Base-by-base conservation (phyloP, 2,888 invertebrate species). In the Ormyrus labotus region DNA sequence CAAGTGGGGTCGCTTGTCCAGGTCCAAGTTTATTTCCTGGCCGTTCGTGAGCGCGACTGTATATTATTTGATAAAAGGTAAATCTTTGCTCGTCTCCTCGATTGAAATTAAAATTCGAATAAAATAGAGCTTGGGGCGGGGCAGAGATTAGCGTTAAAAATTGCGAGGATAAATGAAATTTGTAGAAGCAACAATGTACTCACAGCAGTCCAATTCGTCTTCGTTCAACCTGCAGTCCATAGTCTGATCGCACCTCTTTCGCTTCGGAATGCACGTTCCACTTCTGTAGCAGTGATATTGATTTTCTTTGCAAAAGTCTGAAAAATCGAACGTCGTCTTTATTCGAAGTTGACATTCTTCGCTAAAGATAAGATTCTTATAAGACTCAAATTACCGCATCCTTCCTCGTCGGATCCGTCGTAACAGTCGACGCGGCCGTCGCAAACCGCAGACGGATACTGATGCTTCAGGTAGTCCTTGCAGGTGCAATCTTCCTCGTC, bases 121-220 rank as follows among this genome's bases (percentile, higher is more conserved):
- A 34, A 2, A 34, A 4, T 0, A 4, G 34, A 34, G 34, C 34
- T 34, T 4, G 2, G 34, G 34, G 4, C 34, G 4, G 34, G 34
- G 34, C 4, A 4, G 34, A 4, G 34, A 4, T 34, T 34, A 4
- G 34, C 34, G 34, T 57, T 57, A 57, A 57, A 57, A 57, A 57
- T 57, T 57, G n/a, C 19, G 64, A 6, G 51, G 69, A 11, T 45
- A 13, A 55, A 63, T 34, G 64, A 50, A 53, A 10, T 63, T 7
- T 19, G 60, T 0, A 64, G 13, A 6, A 64, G 19, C 2, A 6
- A 50, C 50, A 58, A 53, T 65, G 45, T 77, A 89, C 95, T 93
- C 91, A 96, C 96, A 93, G 88, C 97, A 97, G 88, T 96, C 94
- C 71, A 92, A 87, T 92, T 97, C 97, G 87, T 97, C 97, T 91